A percentile compares a stretch with the other conserved stretches of the same genome.
Evolutionary conservation across 2,113 vertebrate genomes (phyloP).

Genomic region (Passer domesticus): DNA sequence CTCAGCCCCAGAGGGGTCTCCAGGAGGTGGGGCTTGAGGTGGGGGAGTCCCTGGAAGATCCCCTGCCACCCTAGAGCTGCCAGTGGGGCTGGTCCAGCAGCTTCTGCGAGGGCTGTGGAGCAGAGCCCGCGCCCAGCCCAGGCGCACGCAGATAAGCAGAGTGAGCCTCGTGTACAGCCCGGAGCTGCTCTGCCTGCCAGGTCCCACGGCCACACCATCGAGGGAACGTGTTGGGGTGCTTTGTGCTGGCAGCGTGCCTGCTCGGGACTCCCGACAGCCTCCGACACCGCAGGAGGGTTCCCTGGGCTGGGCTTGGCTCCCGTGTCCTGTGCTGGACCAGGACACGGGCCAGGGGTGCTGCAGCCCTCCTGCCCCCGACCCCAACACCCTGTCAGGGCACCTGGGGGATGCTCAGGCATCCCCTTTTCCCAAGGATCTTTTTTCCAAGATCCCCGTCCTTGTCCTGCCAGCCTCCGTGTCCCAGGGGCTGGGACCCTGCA

Average conservation of each 20-base stretch:
- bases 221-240: conserved; percentile 22
- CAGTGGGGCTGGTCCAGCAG: neutral
- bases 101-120: neutral
- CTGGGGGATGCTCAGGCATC: neutral
- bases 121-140: neutral
- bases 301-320: neutral
- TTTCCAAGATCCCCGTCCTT: too few species aligned
- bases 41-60: neutral
- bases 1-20: neutral
- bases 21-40: neutral
- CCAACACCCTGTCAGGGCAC: too few species aligned
- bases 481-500: neutral
- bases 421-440: neutral
- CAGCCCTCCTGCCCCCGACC: neutral
- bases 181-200: neutral
- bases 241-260: neutral
- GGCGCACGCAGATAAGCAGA: neutral
- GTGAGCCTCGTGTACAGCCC: neutral
- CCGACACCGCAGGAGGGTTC: neutral
- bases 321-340: neutral
- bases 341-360: neutral
- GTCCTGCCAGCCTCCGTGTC: neutral
- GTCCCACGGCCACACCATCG: neutral
- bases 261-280: neutral
- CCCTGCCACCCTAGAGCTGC: neutral